Conservation (phyloP, 1,140 invertebrate genomes). For the Drosophila jambulina region DNA sequence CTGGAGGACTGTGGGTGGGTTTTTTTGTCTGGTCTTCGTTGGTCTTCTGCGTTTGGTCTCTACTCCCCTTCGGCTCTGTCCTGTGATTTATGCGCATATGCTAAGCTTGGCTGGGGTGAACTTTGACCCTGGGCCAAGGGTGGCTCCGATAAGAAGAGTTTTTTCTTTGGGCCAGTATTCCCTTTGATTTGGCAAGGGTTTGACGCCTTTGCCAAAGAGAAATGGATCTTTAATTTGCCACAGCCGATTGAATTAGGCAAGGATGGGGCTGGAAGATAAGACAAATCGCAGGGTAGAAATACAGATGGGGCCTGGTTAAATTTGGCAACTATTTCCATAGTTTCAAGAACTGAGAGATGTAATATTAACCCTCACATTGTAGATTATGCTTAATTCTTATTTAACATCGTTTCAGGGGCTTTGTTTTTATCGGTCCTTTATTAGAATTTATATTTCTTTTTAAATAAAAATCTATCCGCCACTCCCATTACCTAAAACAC, state of each 20-base stretch:
- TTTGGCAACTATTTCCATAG: background rate
- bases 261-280: slow-evolving; percentile 29
- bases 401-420: background rate
- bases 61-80: slow-evolving; percentile 30
- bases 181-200: slow-evolving; percentile 61
- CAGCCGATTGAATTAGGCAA: slow-evolving; percentile 78
- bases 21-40: slow-evolving; percentile 35
- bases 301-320: slow-evolving; percentile 3
- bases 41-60: slow-evolving; percentile 6
- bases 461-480: background rate
- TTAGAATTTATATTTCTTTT: background rate
- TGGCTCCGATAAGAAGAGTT: slow-evolving; percentile 52
- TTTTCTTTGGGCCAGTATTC: slow-evolving; percentile 29
- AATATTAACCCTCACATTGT: background rate
- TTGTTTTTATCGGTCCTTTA: background rate
- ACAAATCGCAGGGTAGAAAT: background rate
- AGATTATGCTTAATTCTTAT: background rate
- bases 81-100: slow-evolving; percentile 83
- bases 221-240: slow-evolving; percentile 80
- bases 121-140: slow-evolving; percentile 64
- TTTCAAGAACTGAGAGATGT: too few species aligned
- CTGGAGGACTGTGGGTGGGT: slow-evolving; percentile 8
- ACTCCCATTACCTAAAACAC: slow-evolving; percentile 1
- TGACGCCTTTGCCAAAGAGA: slow-evolving; percentile 58
- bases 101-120: slow-evolving; percentile 52